Conservation (phyloP, 2,888 invertebrate genomes). For the Drosophila pseudotakahashii region DNA sequence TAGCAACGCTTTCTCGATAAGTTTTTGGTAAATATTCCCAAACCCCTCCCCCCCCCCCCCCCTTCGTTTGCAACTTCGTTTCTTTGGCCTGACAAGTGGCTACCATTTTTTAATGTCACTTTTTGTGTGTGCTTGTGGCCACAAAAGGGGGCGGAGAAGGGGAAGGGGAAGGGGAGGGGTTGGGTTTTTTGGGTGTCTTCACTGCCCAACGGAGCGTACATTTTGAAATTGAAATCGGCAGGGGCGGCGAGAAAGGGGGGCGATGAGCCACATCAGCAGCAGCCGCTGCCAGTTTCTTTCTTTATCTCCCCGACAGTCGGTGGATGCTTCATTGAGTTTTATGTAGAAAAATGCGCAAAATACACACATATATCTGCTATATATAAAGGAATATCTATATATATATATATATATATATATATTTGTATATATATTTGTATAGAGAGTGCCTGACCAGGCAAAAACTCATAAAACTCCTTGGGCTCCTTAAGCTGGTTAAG, state of each 20-base stretch:
- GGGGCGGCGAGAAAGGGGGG: conserved; percentile 30
- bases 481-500: conserved; percentile 70
- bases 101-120: conserved; percentile 77
- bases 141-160: neutral
- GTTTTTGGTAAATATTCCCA: conserved; percentile 44
- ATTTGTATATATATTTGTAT: too few relatives aligned
- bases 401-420: too few relatives aligned
- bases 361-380: conserved; percentile 15
- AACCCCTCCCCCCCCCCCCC: neutral
- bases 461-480: conserved; percentile 62
- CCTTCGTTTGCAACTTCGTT: neutral
- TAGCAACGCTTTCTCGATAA: conserved; percentile 43
- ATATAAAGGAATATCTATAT: conserved; percentile 16
- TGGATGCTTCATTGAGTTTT: conserved; percentile 74
- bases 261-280: conserved; percentile 36
- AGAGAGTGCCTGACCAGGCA: conserved; percentile 32
- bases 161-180: too few relatives aligned
- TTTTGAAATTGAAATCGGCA: conserved; percentile 75
- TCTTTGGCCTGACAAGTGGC: conserved; percentile 67
- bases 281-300: conserved; percentile 46
- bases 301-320: conserved; percentile 54
- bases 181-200: conserved; percentile 43
- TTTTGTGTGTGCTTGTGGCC: conserved; percentile 50
- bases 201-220: conserved; percentile 75
- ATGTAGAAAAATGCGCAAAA: conserved; percentile 48